These are phyloP conservation scores for Ardeotis arabs DNA, from an alignment of 2,113 vertebrate species.

Conservation along the genomic window DNA sequence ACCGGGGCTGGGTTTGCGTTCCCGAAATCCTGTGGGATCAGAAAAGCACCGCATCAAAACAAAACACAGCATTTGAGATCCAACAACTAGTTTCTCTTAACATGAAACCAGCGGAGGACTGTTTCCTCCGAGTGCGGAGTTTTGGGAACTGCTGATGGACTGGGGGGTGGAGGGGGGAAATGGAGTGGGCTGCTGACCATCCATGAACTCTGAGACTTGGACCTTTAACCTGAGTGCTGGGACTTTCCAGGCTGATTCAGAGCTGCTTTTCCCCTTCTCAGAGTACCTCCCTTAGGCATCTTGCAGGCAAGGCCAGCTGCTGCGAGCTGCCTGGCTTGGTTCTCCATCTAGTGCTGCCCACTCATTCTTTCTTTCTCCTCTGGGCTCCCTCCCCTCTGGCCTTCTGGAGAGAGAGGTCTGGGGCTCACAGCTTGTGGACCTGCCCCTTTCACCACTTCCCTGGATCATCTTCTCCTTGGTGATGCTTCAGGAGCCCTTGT, in stretches of 20 bases:
- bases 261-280: background rate
- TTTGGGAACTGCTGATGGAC: background rate
- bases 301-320: background rate
- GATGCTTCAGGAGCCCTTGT: background rate
- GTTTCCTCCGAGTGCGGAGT: background rate
- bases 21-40: accelerated
- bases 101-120: accelerated
- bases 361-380: background rate
- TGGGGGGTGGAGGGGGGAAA: background rate
- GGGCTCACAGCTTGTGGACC: background rate
- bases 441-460: background rate
- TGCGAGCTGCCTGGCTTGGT: background rate
- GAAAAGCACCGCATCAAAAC: accelerated
- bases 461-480: background rate
- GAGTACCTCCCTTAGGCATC: background rate
- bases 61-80: accelerated
- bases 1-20: background rate
- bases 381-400: background rate
- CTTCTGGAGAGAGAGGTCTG: background rate
- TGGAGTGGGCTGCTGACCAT: background rate
- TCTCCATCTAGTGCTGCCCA: background rate
- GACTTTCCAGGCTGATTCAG: background rate
- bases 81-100: background rate
- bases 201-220: background rate
- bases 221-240: background rate